Percentiles rank a stretch among this genome's conserved stretches.
phyloP scores from a whole-genome alignment of 2,888 invertebrate genomes.

The Drosophila paranaensis region DNA sequence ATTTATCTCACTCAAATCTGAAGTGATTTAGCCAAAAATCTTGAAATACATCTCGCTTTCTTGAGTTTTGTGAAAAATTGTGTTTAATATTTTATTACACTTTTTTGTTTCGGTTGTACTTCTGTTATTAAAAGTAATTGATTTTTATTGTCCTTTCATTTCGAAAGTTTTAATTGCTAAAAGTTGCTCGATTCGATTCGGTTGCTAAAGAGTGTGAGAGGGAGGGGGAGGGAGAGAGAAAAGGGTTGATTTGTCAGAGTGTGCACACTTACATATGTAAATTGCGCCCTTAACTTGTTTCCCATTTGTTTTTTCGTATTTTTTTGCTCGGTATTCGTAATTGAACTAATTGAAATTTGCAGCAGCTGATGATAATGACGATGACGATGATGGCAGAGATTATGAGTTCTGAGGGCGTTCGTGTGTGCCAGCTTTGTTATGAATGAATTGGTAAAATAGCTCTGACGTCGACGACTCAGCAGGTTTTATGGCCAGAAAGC shows the following conservation, averaged over 20 bases:
- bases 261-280: constrained; percentile 13
- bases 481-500: constrained; percentile 7
- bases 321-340: constrained; percentile 41
- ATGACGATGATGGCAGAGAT: constrained; percentile 9
- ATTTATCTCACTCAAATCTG: too few relatives aligned
- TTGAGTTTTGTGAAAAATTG: neutral
- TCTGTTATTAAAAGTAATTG: constrained; percentile 75
- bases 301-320: neutral
- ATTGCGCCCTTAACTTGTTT: constrained; percentile 26
- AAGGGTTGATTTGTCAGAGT: constrained; percentile 45
- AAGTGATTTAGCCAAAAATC: neutral
- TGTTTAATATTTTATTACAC: neutral
- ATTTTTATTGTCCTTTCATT: constrained; percentile 74
- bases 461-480: constrained; percentile 5
- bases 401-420: constrained; percentile 23
- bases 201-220: constrained; percentile 7
- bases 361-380: constrained; percentile 10
- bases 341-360: constrained; percentile 71
- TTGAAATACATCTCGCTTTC: neutral
- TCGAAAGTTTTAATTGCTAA: constrained; percentile 72
- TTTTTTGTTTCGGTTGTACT: neutral
- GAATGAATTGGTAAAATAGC: constrained; percentile 30
- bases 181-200: constrained; percentile 39
- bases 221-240: neutral
- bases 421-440: constrained; percentile 27